phyloP scores from a whole-genome alignment of 2,113 vertebrate species.

The Syngnathoides biaculeatus region DNA sequence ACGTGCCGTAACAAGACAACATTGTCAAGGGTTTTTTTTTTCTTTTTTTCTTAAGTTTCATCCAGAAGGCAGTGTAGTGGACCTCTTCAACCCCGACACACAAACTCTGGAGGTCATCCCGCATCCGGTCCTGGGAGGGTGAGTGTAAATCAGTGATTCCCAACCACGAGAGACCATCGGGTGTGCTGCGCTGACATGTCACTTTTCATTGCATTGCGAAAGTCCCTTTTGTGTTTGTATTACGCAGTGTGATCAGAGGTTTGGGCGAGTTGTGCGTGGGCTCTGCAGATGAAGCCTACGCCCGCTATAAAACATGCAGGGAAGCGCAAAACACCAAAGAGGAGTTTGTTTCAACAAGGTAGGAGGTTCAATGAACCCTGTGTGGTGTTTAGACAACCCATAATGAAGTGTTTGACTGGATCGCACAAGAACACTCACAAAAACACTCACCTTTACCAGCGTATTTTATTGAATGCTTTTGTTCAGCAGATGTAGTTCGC shows the following conservation, averaged over 20 bases:
- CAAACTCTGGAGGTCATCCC: slow-evolving; percentile 62
- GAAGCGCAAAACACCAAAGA: slow-evolving; percentile 31
- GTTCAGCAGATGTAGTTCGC: slow-evolving; percentile 48
- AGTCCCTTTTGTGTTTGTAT: not conserved
- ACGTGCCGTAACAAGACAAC: not conserved
- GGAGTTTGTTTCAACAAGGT: slow-evolving; percentile 46
- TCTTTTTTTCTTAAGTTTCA: slow-evolving; percentile 68
- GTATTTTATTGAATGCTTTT: not conserved
- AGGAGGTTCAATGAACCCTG: slow-evolving; percentile 18
- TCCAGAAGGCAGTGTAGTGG: slow-evolving; percentile 60
- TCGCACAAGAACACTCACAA: no score
- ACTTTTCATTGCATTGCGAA: not conserved
- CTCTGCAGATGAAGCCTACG: slow-evolving; percentile 56
- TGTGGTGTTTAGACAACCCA: slow-evolving; percentile 2
- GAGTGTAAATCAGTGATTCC: slow-evolving; percentile 18
- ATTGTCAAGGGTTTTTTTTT: not conserved
- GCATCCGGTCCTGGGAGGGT: slow-evolving; percentile 76
- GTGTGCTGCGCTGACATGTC: no score
- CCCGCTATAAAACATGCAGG: slow-evolving; percentile 58
- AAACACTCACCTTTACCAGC: not conserved
- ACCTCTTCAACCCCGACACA: slow-evolving; percentile 65
- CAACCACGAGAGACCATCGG: no score
- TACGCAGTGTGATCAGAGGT: slow-evolving; percentile 59
- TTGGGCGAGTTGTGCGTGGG: slow-evolving; percentile 44
- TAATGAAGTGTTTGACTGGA: slow-evolving; percentile 2